Percentiles rank a stretch among this genome's conserved stretches.
phyloP scores from a whole-genome alignment of 2,113 vertebrate genomes.

The Pseudolaguvia tuberculata region DNA sequence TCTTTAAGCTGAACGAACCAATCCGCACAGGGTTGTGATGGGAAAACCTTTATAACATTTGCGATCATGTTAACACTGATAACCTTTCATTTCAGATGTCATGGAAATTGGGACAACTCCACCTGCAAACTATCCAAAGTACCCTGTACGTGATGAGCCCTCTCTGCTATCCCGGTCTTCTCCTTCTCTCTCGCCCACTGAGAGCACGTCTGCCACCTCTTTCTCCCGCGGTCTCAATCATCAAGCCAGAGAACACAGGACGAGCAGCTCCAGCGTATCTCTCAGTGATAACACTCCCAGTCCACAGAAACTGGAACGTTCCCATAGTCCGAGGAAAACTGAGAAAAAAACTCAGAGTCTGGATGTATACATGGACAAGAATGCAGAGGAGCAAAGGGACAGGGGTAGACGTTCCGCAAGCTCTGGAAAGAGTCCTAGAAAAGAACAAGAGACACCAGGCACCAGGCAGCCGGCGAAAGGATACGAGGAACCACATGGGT shows the following conservation, averaged over 20 bases:
- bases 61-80: constrained; percentile 39
- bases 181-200: constrained; percentile 67
- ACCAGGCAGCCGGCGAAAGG: constrained; percentile 12
- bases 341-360: constrained; percentile 57
- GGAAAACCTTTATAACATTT: too few relatives aligned
- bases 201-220: constrained; percentile 51
- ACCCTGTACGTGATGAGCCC: constrained; percentile 72
- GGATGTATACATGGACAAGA: constrained; percentile 53
- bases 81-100: constrained; percentile 68
- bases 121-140: constrained; percentile 73
- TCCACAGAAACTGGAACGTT: constrained; percentile 61
- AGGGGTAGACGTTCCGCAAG: constrained; percentile 61
- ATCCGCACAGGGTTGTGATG: too few relatives aligned
- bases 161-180: constrained; percentile 72
- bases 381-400: constrained; percentile 37
- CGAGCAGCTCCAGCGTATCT: constrained; percentile 37
- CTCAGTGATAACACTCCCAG: constrained; percentile 63
- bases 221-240: not conserved
- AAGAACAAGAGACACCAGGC: constrained; percentile 58
- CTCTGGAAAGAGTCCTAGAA: constrained; percentile 66
- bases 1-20: too few relatives aligned
- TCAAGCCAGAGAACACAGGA: constrained; percentile 22
- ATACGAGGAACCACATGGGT: constrained; percentile 56
- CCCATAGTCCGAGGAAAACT: constrained; percentile 60
- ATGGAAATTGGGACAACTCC: constrained; percentile 75